phyloP scores from a whole-genome alignment of 2,888 invertebrate genomes.

The Latrodectus elegans region DNA sequence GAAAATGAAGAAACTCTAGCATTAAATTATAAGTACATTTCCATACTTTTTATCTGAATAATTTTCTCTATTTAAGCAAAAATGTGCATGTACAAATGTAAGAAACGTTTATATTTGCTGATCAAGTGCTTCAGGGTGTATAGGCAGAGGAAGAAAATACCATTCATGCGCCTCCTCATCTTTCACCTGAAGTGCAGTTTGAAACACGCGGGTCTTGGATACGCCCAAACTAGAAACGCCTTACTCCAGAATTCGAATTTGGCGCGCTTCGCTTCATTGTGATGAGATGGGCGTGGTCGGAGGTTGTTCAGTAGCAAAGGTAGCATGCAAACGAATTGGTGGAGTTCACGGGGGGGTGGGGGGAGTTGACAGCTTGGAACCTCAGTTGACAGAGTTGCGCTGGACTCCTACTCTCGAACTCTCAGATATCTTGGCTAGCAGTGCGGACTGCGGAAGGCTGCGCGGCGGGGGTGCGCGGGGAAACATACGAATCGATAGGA shows the following conservation, averaged over 20 bases:
- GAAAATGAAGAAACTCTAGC: too few species aligned
- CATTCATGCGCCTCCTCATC: too few species aligned
- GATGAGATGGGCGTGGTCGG: slow-evolving; percentile 34
- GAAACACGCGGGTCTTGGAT: too few species aligned
- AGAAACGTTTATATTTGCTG: too few species aligned
- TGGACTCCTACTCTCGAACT: slow-evolving; percentile 29
- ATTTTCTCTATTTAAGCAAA: too few species aligned
- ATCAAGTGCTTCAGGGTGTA: too few species aligned
- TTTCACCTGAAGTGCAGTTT: too few species aligned
- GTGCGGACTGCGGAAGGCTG: slow-evolving; percentile 69
- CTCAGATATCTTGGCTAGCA: slow-evolving; percentile 45
- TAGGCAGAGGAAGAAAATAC: too few species aligned
- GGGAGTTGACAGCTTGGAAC: slow-evolving; percentile 19
- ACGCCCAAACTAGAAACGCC: neutral
- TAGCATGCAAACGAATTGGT: slow-evolving; percentile 34
- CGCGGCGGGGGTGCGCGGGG: slow-evolving; percentile 52
- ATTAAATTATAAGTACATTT: too few species aligned
- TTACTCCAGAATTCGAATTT: slow-evolving; percentile 42
- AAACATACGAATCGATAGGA: slow-evolving; percentile 50
- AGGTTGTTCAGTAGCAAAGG: slow-evolving; percentile 30
- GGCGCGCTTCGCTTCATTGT: slow-evolving; percentile 28
- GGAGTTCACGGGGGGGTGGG: neutral
- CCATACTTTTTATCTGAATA: too few species aligned
- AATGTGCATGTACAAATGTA: too few species aligned
- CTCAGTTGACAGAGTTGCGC: slow-evolving; percentile 43